Conservation (phyloP, 2,797 vertebrate species). For the Thripadectes ignobilis region DNA sequence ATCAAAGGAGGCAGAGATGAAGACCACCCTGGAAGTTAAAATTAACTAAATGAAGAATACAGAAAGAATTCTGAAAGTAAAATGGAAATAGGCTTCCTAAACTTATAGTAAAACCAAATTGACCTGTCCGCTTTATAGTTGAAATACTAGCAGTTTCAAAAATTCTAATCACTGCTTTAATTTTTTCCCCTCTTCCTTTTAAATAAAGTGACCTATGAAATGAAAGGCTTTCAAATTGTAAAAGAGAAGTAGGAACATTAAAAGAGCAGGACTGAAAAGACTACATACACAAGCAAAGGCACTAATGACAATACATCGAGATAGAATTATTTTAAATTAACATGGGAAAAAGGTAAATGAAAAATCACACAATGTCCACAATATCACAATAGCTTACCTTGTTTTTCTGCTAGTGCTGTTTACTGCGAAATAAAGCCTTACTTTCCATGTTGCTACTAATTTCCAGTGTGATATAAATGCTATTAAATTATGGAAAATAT, state of each 20-base stretch:
- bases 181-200: neutral
- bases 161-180: neutral
- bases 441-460: neutral
- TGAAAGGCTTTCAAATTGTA: neutral
- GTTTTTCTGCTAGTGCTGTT: neutral
- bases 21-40: neutral
- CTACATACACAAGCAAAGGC: neutral
- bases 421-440: neutral
- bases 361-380: neutral
- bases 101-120: neutral
- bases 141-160: neutral
- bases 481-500: neutral
- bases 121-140: neutral
- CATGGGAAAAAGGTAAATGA: neutral
- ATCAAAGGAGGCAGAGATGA: neutral
- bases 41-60: neutral
- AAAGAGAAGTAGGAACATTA: neutral
- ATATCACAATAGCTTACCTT: neutral
- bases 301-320: neutral
- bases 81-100: neutral
- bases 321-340: neutral
- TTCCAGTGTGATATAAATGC: neutral
- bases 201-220: neutral
- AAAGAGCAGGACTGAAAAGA: neutral
- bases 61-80: neutral